Conservation (phyloP, 2,797 vertebrate species). For the Anomalospiza imberbis region DNA sequence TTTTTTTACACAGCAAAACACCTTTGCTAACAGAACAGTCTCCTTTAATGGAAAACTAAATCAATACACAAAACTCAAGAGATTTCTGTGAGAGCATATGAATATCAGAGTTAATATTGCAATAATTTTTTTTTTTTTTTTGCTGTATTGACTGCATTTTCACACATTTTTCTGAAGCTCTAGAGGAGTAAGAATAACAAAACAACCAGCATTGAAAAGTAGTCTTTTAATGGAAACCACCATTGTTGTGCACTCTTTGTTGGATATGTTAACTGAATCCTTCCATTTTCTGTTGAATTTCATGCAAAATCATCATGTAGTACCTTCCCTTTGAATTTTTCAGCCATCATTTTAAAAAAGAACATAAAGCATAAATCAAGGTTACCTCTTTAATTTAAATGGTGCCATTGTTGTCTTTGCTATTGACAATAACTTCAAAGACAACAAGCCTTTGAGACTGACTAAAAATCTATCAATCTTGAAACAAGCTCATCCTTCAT, state of each 20-base stretch:
- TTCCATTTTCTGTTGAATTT: neutral
- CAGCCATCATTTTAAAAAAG: neutral
- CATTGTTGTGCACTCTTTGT: neutral
- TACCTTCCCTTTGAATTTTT: neutral
- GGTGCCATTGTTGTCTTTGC: neutral
- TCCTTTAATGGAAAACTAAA: neutral
- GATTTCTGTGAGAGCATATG: neutral
- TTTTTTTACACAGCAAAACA: neutral
- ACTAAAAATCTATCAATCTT: neutral
- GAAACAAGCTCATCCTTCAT: neutral
- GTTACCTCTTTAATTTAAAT: neutral
- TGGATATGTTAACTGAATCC: neutral
- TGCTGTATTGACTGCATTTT: neutral
- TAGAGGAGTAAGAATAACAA: neutral
- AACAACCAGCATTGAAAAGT: neutral
- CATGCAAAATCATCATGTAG: neutral
- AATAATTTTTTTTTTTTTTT: conserved; percentile 2
- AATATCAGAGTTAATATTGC: conserved; percentile 14
- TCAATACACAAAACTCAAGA: neutral
- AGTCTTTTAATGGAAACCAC: neutral
- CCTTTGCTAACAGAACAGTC: neutral
- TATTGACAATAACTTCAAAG: neutral
- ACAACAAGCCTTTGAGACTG: neutral
- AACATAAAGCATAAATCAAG: neutral
- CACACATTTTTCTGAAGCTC: neutral